A percentile compares a stretch with the other conserved stretches of the same genome.
phyloP scores from a whole-genome alignment of 2,797 vertebrate genomes.

The Sus cebifrons region DNA sequence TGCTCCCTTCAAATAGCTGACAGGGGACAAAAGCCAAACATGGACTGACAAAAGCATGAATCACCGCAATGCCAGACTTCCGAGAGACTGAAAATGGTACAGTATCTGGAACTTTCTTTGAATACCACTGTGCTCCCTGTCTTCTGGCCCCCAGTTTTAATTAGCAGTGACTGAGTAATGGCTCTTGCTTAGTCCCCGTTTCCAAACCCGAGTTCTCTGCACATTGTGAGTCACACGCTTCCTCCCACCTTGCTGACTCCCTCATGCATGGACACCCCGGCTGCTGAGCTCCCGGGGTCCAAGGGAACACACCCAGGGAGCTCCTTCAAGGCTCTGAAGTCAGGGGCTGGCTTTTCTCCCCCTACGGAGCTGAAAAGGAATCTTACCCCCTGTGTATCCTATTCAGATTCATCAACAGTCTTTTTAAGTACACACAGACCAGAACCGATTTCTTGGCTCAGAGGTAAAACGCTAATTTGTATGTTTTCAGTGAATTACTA shows the following conservation, averaged over 20 bases:
- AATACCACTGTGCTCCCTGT: background rate
- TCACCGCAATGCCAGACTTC: slow-evolving; percentile 16
- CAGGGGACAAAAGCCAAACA: background rate
- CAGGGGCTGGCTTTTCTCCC: background rate
- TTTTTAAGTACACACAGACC: slow-evolving; percentile 7
- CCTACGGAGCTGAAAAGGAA: background rate
- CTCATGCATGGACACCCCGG: background rate
- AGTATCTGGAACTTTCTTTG: slow-evolving; percentile 56
- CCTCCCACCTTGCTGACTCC: slow-evolving; percentile 62
- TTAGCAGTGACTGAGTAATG: slow-evolving; percentile 72
- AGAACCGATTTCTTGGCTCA: slow-evolving; percentile 36
- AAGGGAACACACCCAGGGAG: background rate
- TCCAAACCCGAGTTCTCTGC: slow-evolving; percentile 42
- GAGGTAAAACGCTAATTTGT: slow-evolving; percentile 65
- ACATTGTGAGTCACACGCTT: slow-evolving; percentile 53
- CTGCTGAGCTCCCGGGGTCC: background rate
- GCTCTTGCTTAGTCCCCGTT: slow-evolving; percentile 43
- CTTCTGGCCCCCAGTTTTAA: slow-evolving; percentile 70
- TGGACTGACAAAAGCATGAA: background rate
- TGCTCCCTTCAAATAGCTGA: background rate
- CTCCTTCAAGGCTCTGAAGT: background rate
- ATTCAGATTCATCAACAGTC: background rate
- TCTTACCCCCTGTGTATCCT: background rate
- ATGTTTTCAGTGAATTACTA: slow-evolving; percentile 73
- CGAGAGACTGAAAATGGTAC: slow-evolving; percentile 35